Evolutionary conservation across 2,888 invertebrate species (phyloP), one percentile per base, ranked within the genome.

Genomic region (Thalpophila matura): DNA sequence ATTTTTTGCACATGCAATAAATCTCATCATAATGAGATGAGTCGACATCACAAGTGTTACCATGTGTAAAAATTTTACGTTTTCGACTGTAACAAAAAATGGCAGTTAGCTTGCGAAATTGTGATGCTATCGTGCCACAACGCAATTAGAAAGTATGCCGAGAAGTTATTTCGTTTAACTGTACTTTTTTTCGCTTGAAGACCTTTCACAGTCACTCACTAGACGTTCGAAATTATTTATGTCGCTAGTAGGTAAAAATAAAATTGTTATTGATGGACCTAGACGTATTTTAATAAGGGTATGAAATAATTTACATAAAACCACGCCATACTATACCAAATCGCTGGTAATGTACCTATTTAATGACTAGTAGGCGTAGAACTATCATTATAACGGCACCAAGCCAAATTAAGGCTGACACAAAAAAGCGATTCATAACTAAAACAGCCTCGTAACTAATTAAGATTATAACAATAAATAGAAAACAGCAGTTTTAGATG

Each of bases 101-200:
- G 27, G 42, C 55, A 53, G 51, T 50, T 71, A 72, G 57, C 67
- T 49, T 56, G 71, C 49, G 53, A 54, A n/a, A 77, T 58, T 72
- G 64, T 54, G 54, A 60, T 62, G 64, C 55, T 76, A 66, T 64
- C 75, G 66, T 73, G 74, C 51, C 51, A 24, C 63, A 68, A 38
- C 61, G 62, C 69, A 81, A 76, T 84, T 83, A 83, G 82, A 83
- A 83, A 83, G 82, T 84, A 74, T 63, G 70, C 61, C 73, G 63
- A 51, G 33, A 55, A 69, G 74, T 65, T 73, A 79, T 73, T 77
- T 76, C 64, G 66, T 64, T 16, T 80, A 82, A 82, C 82, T 78
- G 82, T 82, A 79, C 65, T 73, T 80, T 82, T 71, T 82, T 83
- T 84, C 78, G 79, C 84, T 76, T 67, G 59, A 76, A 77, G 69